phyloP scores from a whole-genome alignment of 1,140 invertebrate species.

The Zaprionus gabonicus region DNA sequence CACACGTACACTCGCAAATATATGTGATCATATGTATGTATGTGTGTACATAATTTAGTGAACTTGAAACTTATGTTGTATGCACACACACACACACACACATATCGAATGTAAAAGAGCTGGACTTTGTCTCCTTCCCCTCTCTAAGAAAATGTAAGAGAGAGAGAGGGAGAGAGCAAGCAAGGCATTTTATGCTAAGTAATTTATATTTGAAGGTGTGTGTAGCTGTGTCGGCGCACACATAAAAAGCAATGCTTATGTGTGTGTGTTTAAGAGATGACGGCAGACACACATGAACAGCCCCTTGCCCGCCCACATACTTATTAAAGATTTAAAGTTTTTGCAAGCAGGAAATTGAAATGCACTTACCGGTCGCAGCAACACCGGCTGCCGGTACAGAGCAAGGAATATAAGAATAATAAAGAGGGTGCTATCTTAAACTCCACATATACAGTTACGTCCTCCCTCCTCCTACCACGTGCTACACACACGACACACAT shows the following conservation, averaged over 20 bases:
- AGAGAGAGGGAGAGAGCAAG: not conserved
- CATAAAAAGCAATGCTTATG: slow-evolving; percentile 68
- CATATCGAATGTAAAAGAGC: slow-evolving; percentile 63
- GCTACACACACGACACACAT: slow-evolving; percentile 8
- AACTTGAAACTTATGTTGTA: slow-evolving; percentile 71
- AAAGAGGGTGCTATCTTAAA: slow-evolving; percentile 48
- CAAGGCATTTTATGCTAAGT: slow-evolving; percentile 65
- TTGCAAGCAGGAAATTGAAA: slow-evolving; percentile 76
- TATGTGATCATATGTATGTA: slow-evolving; percentile 21
- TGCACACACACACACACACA: slow-evolving; percentile 20
- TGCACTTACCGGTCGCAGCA: slow-evolving; percentile 74
- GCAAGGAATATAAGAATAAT: slow-evolving; percentile 63
- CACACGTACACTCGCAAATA: slow-evolving; percentile 26
- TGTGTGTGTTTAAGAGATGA: slow-evolving; percentile 19
- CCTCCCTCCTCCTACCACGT: not conserved
- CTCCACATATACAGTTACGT: slow-evolving; percentile 26
- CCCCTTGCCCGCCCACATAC: slow-evolving; percentile 27
- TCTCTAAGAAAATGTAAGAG: not conserved
- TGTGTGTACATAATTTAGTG: slow-evolving; percentile 78
- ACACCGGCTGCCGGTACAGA: slow-evolving; percentile 14
- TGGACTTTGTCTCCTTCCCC: slow-evolving; percentile 21
- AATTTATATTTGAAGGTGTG: slow-evolving; percentile 63
- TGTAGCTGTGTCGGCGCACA: slow-evolving; percentile 25
- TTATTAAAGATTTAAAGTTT: slow-evolving; percentile 79
- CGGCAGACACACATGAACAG: slow-evolving; percentile 8